Base-by-base conservation (phyloP, 2,113 vertebrate species). In the Opisthocomus hoazin region DNA sequence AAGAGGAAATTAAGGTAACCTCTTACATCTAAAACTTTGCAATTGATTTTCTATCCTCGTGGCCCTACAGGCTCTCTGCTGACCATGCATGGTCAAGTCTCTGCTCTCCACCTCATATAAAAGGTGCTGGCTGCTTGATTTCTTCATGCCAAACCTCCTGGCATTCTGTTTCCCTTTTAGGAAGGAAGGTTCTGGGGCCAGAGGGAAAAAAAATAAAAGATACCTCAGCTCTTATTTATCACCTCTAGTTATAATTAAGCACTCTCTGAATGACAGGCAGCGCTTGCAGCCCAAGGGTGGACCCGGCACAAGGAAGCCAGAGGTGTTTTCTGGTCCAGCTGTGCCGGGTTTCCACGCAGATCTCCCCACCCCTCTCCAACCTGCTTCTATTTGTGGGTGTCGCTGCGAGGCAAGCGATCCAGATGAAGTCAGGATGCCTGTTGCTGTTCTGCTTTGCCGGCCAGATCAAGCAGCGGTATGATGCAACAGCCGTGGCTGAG, bases 41-140 rank as follows among this genome's bases (percentile, higher is more conserved):
- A 29, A 8, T 5, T 48, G 30, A 27, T 37, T 83, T 69, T 19
- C 21, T 26, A 2, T 27, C 63, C 37, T 19, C 0, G 0, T 11
- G 61, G 37, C 39, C 27, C 58, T 69, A 5, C 13, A 24, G 37
- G 14, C 29, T 79, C 23, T 21, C 46, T 36, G 2, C 32, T 46
- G 58, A 54, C 70, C 60, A n/a, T 4, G 23, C 20, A 61, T 0
- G 3, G 68, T 21, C 79, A 80, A n/a, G 11, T 54, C 20, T 83
- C 51, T 68, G 53, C 66, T 76, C 39, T 66, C 27, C 51, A 45
- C 10, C 27, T 18, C 61, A 56, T 75, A 12, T 7, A 53, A 78
- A 78, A 83, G 22, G 32, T 63, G 34, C 23, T 70, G 64, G 7
- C 18, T 60, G 34, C 39, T 41, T 43, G 20, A 39, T 63, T 74